A percentile compares a stretch with the other conserved stretches of the same genome.
These are phyloP conservation scores for Bathynomus jamesi DNA, from an alignment of 1,140 invertebrate species.

Conservation along the genomic window DNA sequence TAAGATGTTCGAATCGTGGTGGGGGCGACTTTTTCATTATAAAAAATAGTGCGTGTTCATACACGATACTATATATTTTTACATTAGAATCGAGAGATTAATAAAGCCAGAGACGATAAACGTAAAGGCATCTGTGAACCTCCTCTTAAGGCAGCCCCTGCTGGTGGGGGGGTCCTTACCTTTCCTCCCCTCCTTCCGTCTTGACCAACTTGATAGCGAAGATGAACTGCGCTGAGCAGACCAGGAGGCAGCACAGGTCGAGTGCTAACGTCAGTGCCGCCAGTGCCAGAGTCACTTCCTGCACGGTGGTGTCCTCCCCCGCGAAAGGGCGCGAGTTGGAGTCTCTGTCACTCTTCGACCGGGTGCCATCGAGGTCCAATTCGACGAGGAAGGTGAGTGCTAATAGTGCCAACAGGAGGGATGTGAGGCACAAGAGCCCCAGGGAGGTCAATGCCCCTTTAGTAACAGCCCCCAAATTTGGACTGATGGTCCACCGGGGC, in stretches of 20 bases:
- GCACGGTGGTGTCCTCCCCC: constrained; percentile 76
- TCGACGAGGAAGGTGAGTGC: constrained; percentile 76
- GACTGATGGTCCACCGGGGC: constrained; percentile 23
- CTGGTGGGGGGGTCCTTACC: too few species aligned
- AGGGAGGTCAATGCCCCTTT: constrained; percentile 76
- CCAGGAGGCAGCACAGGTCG: constrained; percentile 80
- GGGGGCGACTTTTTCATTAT: too few species aligned
- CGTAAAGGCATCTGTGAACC: too few species aligned
- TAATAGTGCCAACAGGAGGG: constrained; percentile 67
- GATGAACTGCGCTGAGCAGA: constrained; percentile 88
- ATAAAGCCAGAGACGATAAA: too few species aligned
- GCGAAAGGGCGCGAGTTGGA: constrained; percentile 48
- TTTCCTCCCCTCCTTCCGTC: constrained; percentile 30
- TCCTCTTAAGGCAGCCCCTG: too few species aligned
- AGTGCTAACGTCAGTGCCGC: constrained; percentile 77
- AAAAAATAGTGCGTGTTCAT: too few species aligned
- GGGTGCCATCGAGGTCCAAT: constrained; percentile 56
- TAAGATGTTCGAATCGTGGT: too few species aligned
- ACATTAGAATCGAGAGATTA: too few species aligned
- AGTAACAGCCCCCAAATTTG: constrained; percentile 49
- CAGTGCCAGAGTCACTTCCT: constrained; percentile 80
- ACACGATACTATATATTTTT: too few species aligned
- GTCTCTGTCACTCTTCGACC: constrained; percentile 49
- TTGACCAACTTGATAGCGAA: constrained; percentile 79
- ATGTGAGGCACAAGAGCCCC: constrained; percentile 73